Conservation (phyloP, 2,113 vertebrate genomes). For the Pithys albifrons region DNA sequence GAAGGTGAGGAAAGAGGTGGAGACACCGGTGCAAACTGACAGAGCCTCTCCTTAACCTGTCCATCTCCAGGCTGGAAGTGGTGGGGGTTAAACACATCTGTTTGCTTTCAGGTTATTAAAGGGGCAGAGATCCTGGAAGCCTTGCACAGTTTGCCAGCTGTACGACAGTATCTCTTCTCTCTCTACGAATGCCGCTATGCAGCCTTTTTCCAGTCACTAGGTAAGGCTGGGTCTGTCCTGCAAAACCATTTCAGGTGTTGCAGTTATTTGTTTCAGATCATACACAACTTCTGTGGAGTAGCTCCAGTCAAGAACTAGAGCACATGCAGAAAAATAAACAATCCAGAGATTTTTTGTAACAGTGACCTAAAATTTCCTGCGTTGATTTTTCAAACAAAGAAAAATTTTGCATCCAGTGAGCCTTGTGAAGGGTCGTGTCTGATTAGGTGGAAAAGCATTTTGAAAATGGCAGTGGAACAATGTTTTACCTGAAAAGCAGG, state of each 20-base stretch:
- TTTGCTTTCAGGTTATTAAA: slow-evolving; percentile 88
- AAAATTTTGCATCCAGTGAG: neutral
- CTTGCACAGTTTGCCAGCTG: slow-evolving; percentile 88
- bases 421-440: neutral
- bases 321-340: neutral
- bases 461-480: neutral
- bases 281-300: neutral
- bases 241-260: neutral
- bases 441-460: neutral
- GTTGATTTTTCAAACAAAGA: neutral
- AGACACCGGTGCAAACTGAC: neutral
- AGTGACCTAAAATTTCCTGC: neutral
- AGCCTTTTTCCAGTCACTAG: slow-evolving; percentile 93
- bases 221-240: slow-evolving; percentile 72
- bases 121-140: slow-evolving; percentile 98
- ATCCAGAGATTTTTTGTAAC: neutral
- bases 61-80: neutral
- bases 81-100: neutral
- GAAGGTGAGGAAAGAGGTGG: slow-evolving; percentile 79
- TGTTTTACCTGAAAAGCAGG: neutral
- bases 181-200: slow-evolving; percentile 95
- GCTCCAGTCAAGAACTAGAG: neutral
- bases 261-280: neutral
- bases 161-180: slow-evolving; percentile 97
- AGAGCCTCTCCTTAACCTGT: neutral